Base-by-base conservation (phyloP, 2,797 vertebrate species). In the Crocidura indochinensis region DNA sequence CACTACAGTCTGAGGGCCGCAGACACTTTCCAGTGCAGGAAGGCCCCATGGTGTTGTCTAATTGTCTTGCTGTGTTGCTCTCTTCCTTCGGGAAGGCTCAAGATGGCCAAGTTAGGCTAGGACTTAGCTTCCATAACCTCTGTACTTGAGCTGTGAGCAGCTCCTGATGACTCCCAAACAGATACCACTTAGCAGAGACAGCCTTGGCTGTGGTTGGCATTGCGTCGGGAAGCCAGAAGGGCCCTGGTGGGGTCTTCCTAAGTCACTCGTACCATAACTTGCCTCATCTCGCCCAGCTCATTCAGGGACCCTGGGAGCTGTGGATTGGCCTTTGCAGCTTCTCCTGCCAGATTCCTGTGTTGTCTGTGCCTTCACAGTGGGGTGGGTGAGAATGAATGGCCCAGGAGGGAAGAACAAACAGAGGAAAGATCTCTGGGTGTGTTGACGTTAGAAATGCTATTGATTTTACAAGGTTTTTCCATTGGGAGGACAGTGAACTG, bases 381-480 rank as follows among this genome's bases (percentile, higher is more conserved):
- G 82, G 90, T 92, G 49, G n/a, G 89, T 83, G 47, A 95, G 82
- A 94, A 94, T 93, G 74, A 92, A 65, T 31, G 0, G 68, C 87
- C 49, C 75, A 89, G 69, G 77, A 95, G 72, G 89, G 76, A 87
- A 88, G 73, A 91, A 86, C 38, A 87, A 96, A 96, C 89, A 96
- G 91, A 95, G 68, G 82, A 93, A 95, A 95, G 92, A 91, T 95
- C 83, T 92, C 56, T 1, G 29, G 82, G 80, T 95, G 87, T 89
- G 84, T 95, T 95, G 96, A 95, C 47, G 0, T 96, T 95, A 49
- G 82, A 93, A 92, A 53, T 91, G 85, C 83, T 95, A 94, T 95
- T 96, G 94, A 95, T 95, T 94, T 94, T 94, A 90, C 82, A 92
- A 92, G 91, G 93, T 94, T 94, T 96, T 96, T 95, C 93, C 88